Conservation (phyloP, 2,888 invertebrate species). For the Oligia latruncula region DNA sequence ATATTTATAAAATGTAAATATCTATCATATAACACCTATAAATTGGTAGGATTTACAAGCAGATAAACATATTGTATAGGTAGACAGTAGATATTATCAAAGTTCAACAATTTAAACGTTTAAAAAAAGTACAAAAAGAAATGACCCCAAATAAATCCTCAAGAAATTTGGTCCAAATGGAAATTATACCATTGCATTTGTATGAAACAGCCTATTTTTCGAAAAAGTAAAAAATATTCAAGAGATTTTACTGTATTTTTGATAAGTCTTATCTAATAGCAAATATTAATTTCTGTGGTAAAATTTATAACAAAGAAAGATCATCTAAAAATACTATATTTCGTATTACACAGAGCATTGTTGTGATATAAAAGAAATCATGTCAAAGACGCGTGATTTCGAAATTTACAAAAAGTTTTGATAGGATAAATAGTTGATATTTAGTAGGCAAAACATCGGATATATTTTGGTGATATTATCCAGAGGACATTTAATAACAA, state of each 20-base stretch:
- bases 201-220: conserved; percentile 55
- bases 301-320: conserved; percentile 85
- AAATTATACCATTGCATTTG: conserved; percentile 67
- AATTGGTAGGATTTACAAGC: conserved; percentile 74
- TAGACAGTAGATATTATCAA: conserved; percentile 73
- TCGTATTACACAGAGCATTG: conserved; percentile 72
- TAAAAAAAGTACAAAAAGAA: conserved; percentile 75
- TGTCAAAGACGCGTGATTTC: conserved; percentile 79
- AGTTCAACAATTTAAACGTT: conserved; percentile 74
- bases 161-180: conserved; percentile 81
- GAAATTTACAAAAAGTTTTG: conserved; percentile 70
- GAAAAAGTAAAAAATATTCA: conserved; percentile 57
- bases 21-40: conserved; percentile 79
- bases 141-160: conserved; percentile 71
- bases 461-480: conserved; percentile 73
- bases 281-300: conserved; percentile 80
- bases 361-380: conserved; percentile 75
- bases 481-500: conserved; percentile 77
- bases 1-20: conserved; percentile 68
- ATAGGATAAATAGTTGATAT: conserved; percentile 71
- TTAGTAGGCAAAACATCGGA: conserved; percentile 72
- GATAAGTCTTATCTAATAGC: conserved; percentile 82
- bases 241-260: conserved; percentile 63
- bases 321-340: conserved; percentile 89
- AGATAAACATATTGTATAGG: conserved; percentile 74